Evolutionary conservation across 1,140 invertebrate genomes (phyloP).

Genomic region (Paracyclopina nana): DNA sequence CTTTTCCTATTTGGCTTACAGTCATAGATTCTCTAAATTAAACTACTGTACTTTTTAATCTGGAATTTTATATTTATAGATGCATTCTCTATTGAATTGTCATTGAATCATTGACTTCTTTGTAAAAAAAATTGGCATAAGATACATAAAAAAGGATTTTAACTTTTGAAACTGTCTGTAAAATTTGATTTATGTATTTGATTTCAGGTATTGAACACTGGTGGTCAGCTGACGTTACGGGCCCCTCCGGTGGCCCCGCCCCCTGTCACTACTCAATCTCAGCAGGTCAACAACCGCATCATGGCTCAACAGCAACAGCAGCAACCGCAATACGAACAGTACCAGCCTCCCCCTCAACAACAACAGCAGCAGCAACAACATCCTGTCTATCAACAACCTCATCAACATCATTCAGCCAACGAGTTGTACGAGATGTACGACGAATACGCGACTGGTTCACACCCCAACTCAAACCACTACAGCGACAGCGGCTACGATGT

Average conservation of each 20-base stretch:
- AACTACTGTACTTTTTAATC: no score
- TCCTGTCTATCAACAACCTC: slow-evolving; percentile 8
- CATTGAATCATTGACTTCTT: no score
- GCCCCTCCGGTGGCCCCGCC: not conserved
- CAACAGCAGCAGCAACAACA: slow-evolving; percentile 20
- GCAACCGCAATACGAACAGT: slow-evolving; percentile 14
- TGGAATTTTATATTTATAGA: no score
- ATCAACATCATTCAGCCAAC: slow-evolving; percentile 19
- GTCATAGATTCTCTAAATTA: no score
- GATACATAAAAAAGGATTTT: no score
- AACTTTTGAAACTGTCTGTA: no score
- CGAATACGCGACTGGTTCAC: slow-evolving; percentile 12
- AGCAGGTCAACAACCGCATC: not conserved
- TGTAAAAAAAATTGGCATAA: no score
- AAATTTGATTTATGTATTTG: not conserved
- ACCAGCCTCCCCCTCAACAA: slow-evolving; percentile 18
- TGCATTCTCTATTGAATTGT: no score
- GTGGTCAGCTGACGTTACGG: not conserved
- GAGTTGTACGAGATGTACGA: slow-evolving; percentile 18
- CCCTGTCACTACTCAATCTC: not conserved
- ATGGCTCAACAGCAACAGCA: not conserved
- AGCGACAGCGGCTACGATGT: slow-evolving; percentile 4
- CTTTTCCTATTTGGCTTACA: no score
- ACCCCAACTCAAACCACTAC: slow-evolving; percentile 1
- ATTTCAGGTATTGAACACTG: slow-evolving; percentile 17